phyloP scores from a whole-genome alignment of 2,888 invertebrate species.

The Hirtodrosophila cameraria region DNA sequence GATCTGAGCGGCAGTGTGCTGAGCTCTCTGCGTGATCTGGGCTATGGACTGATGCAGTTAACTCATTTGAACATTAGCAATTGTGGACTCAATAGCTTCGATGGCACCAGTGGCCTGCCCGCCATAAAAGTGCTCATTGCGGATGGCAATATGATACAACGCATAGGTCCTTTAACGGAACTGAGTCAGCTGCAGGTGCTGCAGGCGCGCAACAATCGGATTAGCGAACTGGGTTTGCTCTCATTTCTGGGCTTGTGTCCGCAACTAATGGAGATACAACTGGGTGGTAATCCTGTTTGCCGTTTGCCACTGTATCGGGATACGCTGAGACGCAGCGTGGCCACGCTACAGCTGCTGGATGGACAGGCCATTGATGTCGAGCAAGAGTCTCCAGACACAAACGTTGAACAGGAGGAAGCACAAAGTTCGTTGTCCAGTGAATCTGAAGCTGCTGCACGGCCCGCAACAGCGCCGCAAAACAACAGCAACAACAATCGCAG shows the following conservation, averaged over 20 bases:
- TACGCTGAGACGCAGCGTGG: conserved; percentile 82
- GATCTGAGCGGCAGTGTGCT: conserved; percentile 89
- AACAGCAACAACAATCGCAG: background rate
- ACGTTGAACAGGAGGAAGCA: conserved; percentile 17
- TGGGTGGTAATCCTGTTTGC: conserved; percentile 85
- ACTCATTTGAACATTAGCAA: conserved; percentile 86
- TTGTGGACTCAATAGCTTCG: conserved; percentile 88
- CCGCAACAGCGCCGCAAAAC: conserved; percentile 58
- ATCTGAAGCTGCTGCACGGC: conserved; percentile 45
- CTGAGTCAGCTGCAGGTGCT: conserved; percentile 84
- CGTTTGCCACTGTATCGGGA: conserved; percentile 80
- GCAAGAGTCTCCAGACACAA: conserved; percentile 6
- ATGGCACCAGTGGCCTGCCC: conserved; percentile 88
- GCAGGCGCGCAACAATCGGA: conserved; percentile 83
- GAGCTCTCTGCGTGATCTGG: conserved; percentile 88
- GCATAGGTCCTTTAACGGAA: conserved; percentile 87
- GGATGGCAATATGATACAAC: conserved; percentile 87
- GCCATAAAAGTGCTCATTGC: conserved; percentile 87
- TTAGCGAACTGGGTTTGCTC: conserved; percentile 80
- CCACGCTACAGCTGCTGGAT: conserved; percentile 83
- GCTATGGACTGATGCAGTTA: conserved; percentile 86
- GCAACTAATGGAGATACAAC: conserved; percentile 85
- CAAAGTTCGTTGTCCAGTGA: conserved; percentile 66
- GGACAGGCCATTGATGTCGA: conserved; percentile 65
- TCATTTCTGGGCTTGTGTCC: conserved; percentile 84